Percentiles rank a stretch among this genome's conserved stretches.
These are phyloP conservation scores for Acrocephalus arundinaceus DNA, from an alignment of 2,113 vertebrate species.

Conservation along the genomic window DNA sequence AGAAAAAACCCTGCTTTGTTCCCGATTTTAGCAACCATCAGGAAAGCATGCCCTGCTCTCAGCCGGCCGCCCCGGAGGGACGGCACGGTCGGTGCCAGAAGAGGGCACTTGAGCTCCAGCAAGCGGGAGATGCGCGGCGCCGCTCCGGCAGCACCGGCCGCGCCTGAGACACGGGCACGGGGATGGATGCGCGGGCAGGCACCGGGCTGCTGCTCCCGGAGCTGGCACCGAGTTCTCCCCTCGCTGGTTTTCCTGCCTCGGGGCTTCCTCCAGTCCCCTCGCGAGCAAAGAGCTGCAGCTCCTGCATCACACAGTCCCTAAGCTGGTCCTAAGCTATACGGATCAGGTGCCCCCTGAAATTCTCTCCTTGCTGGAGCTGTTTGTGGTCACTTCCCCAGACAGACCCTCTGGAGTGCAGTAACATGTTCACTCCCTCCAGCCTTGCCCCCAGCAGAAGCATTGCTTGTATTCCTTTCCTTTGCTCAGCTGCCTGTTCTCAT, in stretches of 20 bases:
- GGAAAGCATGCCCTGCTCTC: neutral
- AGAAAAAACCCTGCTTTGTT: constrained; percentile 6
- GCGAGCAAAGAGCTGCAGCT: neutral
- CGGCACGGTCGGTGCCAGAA: constrained; percentile 62
- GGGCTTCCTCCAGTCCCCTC: neutral
- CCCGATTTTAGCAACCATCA: neutral
- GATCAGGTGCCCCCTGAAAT: neutral
- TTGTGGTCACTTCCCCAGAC: neutral
- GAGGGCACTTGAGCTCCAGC: constrained; percentile 80
- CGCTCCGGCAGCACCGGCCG: neutral
- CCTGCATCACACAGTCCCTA: neutral
- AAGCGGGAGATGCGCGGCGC: neutral
- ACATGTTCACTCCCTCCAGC: neutral
- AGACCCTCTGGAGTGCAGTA: neutral
- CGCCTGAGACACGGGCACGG: neutral
- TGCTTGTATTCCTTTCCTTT: neutral
- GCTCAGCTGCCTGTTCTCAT: neutral
- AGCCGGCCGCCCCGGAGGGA: neutral
- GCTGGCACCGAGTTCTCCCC: neutral
- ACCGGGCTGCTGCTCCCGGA: neutral
- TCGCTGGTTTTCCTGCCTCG: neutral
- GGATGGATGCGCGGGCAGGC: neutral
- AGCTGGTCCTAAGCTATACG: neutral
- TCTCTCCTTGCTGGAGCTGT: neutral
- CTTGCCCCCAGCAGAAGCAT: neutral